Base-by-base conservation (phyloP, 2,888 invertebrate genomes). In the Pardosa pseudoannulata region DNA sequence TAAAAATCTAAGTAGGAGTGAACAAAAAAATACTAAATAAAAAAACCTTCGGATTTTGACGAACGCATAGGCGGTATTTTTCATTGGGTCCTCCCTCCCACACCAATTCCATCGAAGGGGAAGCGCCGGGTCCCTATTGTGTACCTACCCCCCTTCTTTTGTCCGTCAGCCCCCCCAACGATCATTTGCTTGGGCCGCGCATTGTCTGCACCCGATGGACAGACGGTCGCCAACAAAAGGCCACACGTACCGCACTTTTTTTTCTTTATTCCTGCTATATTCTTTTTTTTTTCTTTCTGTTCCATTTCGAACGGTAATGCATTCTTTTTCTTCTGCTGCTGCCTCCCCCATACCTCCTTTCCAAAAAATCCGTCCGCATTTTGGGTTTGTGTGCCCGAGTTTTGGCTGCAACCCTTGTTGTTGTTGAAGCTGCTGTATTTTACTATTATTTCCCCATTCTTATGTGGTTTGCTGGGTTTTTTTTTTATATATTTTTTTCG, bases 11-110 rank as follows among this genome's bases (percentile, higher is more conserved):
- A 46, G 46, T 13, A 46, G 1, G 46, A 46, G 11, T 7, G 46
- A 46, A 46, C 2, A 16, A 16, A 46, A n/a, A 46, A 46, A 46
- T 46, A 46, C 2, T 13, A 46, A 46, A 46, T n/a, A n/a, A 46
- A 46, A 46, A 46, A 46, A 46, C 6, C 6, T n/a, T n/a, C 9
- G 76, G 76, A 78, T 85, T 83, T 78, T 85, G 56, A 56, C 19
- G 56, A 56, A 56, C 7, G 56, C 56, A 78, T 74, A 83, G 83
- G 83, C 83, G 72, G 83, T 78, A 83, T 83, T 85, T 79, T 85
- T 79, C 83, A 85, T 85, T 85, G 78, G 76, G n/a, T 78, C 71
- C 39, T 70, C 71, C 32, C 19, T 36, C 72, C 73, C 56, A 28
- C 56, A 31, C 75, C 71, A 46, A 76, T 78, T 83, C 78, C 68